A percentile compares a stretch with the other conserved stretches of the same genome.
Evolutionary conservation across 1,140 invertebrate species (phyloP).

Genomic region (Pararge aegeria): DNA sequence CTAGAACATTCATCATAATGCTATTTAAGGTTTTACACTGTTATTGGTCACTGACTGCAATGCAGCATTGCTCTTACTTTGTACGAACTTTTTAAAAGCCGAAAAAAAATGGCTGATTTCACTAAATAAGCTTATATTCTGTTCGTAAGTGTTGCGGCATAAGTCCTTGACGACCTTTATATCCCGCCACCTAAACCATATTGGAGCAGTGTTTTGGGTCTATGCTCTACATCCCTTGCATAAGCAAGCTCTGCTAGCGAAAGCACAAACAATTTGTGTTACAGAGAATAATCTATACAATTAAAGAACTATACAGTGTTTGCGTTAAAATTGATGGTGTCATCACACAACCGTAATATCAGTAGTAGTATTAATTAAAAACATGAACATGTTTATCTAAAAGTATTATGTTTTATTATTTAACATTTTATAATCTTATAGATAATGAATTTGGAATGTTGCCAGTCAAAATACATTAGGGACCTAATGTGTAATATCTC

Average conservation of each 20-base stretch:
- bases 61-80: too few relatives aligned
- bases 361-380: slow-evolving; percentile 37
- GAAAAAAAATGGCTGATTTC: too few relatives aligned
- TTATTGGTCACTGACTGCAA: background rate
- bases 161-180: too few relatives aligned
- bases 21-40: background rate
- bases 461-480: slow-evolving; percentile 17
- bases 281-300: background rate
- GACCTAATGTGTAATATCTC: slow-evolving; percentile 29
- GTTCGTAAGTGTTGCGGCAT: too few relatives aligned
- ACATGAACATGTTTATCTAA: slow-evolving; percentile 29
- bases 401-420: slow-evolving; percentile 44
- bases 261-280: background rate
- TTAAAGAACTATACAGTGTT: too few relatives aligned
- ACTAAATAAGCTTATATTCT: too few relatives aligned
- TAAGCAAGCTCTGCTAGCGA: too few relatives aligned
- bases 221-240: too few relatives aligned
- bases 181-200: too few relatives aligned
- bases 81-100: too few relatives aligned
- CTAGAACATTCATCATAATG: background rate
- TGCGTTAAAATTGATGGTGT: slow-evolving; percentile 5
- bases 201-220: too few relatives aligned
- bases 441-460: slow-evolving; percentile 21
- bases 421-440: slow-evolving; percentile 23
- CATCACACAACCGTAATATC: slow-evolving; percentile 36